A percentile compares a stretch with the other conserved stretches of the same genome.
Evolutionary conservation across 1,140 invertebrate genomes (phyloP).

Genomic region (Pogonognathellus flavescens): DNA sequence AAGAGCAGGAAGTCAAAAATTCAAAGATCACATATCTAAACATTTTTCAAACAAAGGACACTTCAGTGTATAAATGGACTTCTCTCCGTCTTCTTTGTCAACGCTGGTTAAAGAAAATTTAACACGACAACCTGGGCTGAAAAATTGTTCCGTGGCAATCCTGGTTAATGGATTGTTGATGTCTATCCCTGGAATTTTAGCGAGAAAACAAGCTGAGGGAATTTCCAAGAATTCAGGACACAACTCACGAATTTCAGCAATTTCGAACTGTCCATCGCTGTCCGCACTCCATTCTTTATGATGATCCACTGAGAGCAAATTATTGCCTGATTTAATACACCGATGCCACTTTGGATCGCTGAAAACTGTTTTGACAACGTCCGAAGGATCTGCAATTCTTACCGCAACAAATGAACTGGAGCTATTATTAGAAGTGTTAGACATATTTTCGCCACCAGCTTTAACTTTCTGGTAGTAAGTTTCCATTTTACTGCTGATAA

Average conservation of each 20-base stretch:
- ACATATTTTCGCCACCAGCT: not conserved
- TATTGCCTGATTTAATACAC: not conserved
- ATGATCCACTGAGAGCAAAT: not conserved
- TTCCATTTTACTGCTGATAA: not conserved
- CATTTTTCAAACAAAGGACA: not conserved
- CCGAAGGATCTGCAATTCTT: not conserved
- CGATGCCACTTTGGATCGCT: not conserved
- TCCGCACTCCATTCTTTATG: not conserved
- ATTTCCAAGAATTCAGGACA: conserved; percentile 32
- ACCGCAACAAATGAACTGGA: not conserved
- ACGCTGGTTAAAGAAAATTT: not conserved
- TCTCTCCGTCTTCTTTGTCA: not conserved
- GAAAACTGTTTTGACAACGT: not conserved
- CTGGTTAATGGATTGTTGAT: not conserved
- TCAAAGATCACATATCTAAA: not conserved
- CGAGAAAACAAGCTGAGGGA: not conserved
- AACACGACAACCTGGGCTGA: not conserved
- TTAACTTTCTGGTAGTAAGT: not conserved
- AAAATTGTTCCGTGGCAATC: not conserved
- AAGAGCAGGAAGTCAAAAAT: too few relatives aligned
- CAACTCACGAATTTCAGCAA: not conserved
- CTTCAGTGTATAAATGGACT: not conserved
- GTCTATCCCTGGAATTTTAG: not conserved
- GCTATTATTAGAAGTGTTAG: not conserved
- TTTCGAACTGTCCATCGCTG: not conserved